Conservation (phyloP, 2,113 vertebrate species). For the Plotosus lineatus region DNA sequence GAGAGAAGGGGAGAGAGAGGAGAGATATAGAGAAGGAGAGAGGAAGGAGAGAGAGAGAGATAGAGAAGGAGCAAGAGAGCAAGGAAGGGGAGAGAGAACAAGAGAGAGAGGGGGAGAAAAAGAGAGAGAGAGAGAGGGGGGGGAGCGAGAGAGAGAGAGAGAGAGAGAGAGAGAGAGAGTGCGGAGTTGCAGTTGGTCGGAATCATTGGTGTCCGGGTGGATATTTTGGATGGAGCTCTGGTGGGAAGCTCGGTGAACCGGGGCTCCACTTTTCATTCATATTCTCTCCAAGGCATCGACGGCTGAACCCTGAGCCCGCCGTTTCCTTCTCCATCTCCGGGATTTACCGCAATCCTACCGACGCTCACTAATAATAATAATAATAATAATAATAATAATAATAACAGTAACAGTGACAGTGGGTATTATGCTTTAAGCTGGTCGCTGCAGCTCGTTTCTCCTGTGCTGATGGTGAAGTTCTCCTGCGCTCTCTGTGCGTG, state of each 20-base stretch:
- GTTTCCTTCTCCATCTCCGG: constrained; percentile 1
- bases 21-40: too few species aligned
- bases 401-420: too few species aligned
- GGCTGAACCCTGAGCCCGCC: constrained; percentile 32
- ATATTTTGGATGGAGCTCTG: constrained; percentile 54
- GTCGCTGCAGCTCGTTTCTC: constrained; percentile 13
- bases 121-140: constrained; percentile 50
- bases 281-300: constrained; percentile 60
- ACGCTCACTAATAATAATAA: not conserved
- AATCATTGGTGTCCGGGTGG: constrained; percentile 59
- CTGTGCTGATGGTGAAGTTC: constrained; percentile 42
- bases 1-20: constrained; percentile 50
- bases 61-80: constrained; percentile 52
- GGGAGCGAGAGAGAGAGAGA: constrained; percentile 40
- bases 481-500: constrained; percentile 54
- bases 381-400: not conserved
- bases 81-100: constrained; percentile 48
- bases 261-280: constrained; percentile 69
- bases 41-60: constrained; percentile 34
- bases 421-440: too few species aligned
- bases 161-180: constrained; percentile 52
- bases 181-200: constrained; percentile 53
- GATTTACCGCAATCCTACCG: not conserved
- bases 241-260: constrained; percentile 54
- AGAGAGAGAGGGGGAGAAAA: constrained; percentile 54